Evolutionary conservation across 2,888 invertebrate species (phyloP), one percentile per base, ranked within the genome.

Genomic region (Mayetiola destructor): DNA sequence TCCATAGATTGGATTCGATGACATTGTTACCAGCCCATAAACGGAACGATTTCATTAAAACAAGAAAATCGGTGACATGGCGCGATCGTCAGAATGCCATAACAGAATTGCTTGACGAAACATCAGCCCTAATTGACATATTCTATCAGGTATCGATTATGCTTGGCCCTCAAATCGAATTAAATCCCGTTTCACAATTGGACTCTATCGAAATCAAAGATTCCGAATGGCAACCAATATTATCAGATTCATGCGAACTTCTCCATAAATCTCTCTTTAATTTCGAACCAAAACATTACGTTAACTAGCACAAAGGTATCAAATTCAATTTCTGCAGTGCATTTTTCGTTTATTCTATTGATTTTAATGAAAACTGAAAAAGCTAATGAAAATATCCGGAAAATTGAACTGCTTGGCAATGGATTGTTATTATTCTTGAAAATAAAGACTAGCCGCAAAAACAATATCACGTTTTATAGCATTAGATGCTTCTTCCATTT

Each of bases 381-480:
- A n/a, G n/a, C n/a, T n/a, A 18, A 27, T 48, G 27, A 4, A 6
- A 27, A 27, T 27, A 48, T 48, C 2, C 9, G 23, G 12, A 3
- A 23, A 23, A 42, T 12, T 23, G 6, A 8, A 39, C 16, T 21
- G 21, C 14, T 40, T 40, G 21, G 20, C 6, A 21, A 5, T 48
- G 37, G 37, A 37, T 27, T 27, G n/a, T 32, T 32, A 2, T 27
- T 56, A 42, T 20, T 71, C 69, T 63, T 76, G 75, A 3, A 91
- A 93, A 67, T 99, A 99, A 48, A 99, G 78, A 72, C 94, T 95
- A 30, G 93, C 94, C 21, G 96, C 91, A 69, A 99, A 99, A 0
- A 99, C 97, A 65, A 99, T 97, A 70, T 97, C 97, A 59, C 99
- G 77, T 70, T 95, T 94, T 61, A 99, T 95, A 42, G 88, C 84